Evolutionary conservation across 1,140 invertebrate species (phyloP).

Genomic region (Macrotrachela quadricornifera): DNA sequence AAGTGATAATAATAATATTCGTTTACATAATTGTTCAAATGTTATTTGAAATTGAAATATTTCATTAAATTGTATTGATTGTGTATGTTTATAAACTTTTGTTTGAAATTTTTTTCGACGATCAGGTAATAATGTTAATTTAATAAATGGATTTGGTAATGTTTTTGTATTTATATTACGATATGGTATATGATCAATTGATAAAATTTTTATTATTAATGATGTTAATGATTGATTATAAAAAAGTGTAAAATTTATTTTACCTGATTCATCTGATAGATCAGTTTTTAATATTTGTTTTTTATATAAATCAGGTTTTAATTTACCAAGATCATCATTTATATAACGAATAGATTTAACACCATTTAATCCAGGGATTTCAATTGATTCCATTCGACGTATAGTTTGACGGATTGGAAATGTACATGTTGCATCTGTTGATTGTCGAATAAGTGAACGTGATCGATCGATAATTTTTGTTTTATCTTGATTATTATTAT

Average conservation of each 20-base stretch:
- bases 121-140: no score
- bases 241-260: neutral
- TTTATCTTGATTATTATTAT: no score
- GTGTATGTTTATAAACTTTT: no score
- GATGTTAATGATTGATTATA: slow-evolving; percentile 7
- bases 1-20: no score
- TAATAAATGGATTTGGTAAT: no score
- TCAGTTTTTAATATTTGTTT: neutral
- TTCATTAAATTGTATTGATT: no score
- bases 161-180: no score
- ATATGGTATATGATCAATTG: no score
- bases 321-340: slow-evolving; percentile 5
- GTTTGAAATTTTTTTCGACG: no score
- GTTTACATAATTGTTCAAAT: no score
- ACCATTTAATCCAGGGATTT: slow-evolving; percentile 7
- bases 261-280: neutral
- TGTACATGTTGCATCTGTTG: slow-evolving; percentile 1
- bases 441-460: slow-evolving; percentile 1
- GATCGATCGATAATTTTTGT: no score
- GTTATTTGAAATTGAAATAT: no score
- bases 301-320: slow-evolving; percentile 7
- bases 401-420: neutral
- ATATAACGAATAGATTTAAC: slow-evolving; percentile 6
- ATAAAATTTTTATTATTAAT: neutral
- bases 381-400: neutral